Percentiles rank a stretch among this genome's conserved stretches.
These are phyloP conservation scores for Isotomurus palustris DNA, from an alignment of 2,888 invertebrate genomes.

Conservation along the genomic window DNA sequence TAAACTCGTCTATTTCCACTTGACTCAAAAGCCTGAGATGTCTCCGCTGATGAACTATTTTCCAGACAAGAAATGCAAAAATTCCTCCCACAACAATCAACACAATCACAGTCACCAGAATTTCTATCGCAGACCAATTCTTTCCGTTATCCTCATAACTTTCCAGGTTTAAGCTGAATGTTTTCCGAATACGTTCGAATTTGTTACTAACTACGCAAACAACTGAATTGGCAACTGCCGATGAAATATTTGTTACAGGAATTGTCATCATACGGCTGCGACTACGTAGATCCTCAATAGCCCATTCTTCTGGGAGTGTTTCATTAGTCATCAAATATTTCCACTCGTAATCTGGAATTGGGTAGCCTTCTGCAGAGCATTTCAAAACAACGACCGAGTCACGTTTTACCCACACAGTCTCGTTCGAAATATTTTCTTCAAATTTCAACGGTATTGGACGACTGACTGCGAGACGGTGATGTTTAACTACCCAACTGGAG, in stretches of 20 bases:
- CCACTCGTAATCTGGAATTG: slow-evolving; percentile 9
- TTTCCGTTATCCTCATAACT: not conserved
- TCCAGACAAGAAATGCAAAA: slow-evolving; percentile 26
- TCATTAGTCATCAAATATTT: not conserved
- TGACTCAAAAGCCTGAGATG: slow-evolving; percentile 20
- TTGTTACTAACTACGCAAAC: not conserved
- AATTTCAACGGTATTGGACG: slow-evolving; percentile 12
- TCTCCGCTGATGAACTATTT: slow-evolving; percentile 18
- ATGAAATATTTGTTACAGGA: not conserved
- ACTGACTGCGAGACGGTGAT: slow-evolving; percentile 3
- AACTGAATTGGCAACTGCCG: not conserved
- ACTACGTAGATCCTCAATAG: not conserved
- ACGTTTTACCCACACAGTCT: too few relatives aligned
- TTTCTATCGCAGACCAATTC: not conserved
- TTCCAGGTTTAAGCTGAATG: not conserved
- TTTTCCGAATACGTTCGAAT: not conserved
- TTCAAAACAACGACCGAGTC: not conserved
- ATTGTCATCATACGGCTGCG: not conserved
- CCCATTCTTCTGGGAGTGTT: not conserved
- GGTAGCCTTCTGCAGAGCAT: slow-evolving; percentile 15
- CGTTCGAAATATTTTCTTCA: not conserved
- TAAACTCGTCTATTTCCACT: slow-evolving; percentile 31
- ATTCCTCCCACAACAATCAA: slow-evolving; percentile 8
- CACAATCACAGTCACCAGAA: slow-evolving; percentile 10
- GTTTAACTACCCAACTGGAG: not conserved